These are phyloP conservation scores for Asbolus verrucosus DNA, from an alignment of 1,140 invertebrate genomes.

Conservation along the genomic window DNA sequence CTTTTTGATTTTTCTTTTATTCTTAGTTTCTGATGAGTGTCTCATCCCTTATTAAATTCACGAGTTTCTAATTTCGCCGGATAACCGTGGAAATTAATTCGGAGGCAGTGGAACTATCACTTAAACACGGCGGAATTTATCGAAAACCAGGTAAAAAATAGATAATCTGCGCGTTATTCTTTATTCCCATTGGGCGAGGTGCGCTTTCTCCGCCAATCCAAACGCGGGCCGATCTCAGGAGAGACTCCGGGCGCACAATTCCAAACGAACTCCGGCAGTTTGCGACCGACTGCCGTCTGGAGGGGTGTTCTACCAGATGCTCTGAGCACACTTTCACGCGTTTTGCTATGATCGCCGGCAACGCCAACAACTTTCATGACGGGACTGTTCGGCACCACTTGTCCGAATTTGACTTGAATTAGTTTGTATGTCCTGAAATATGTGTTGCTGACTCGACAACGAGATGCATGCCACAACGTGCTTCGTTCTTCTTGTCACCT, in stretches of 20 bases:
- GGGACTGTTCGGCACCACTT: slow-evolving; percentile 5
- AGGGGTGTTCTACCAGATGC: slow-evolving; percentile 13
- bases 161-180: slow-evolving; percentile 52
- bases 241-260: slow-evolving; percentile 46
- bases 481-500: slow-evolving; percentile 51
- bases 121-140: slow-evolving; percentile 33
- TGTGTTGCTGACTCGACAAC: slow-evolving; percentile 37
- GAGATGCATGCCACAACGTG: slow-evolving; percentile 54
- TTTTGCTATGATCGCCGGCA: slow-evolving; percentile 5
- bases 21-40: neutral
- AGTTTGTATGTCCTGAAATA: slow-evolving; percentile 23
- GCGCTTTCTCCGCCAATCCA: slow-evolving; percentile 52
- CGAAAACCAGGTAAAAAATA: slow-evolving; percentile 44
- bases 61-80: slow-evolving; percentile 6
- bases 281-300: slow-evolving; percentile 41
- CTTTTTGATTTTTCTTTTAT: neutral
- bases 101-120: slow-evolving; percentile 14
- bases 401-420: slow-evolving; percentile 28
- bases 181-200: slow-evolving; percentile 53
- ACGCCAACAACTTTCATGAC: slow-evolving; percentile 16
- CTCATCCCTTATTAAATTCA: slow-evolving; percentile 18
- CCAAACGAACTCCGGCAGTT: slow-evolving; percentile 45
- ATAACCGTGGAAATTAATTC: neutral
- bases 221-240: slow-evolving; percentile 41
- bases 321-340: slow-evolving; percentile 28